These are phyloP conservation scores for Labia minor DNA, from an alignment of 2,888 invertebrate species.

Conservation along the genomic window DNA sequence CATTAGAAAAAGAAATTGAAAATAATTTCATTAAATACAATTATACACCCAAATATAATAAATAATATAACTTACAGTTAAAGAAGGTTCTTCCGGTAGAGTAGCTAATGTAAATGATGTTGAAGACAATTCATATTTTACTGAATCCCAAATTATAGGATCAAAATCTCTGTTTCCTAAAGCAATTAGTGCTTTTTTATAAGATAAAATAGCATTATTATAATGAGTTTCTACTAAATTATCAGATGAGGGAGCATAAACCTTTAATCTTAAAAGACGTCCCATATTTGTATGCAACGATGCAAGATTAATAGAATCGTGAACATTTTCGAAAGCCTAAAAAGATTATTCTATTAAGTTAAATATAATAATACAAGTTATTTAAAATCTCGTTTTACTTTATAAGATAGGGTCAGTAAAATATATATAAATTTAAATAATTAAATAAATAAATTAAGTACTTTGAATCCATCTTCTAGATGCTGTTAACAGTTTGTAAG, in stretches of 20 bases:
- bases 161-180: constrained; percentile 52
- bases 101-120: constrained; percentile 70
- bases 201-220: constrained; percentile 32
- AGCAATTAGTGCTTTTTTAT: constrained; percentile 55
- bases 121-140: constrained; percentile 77
- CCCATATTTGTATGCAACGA: constrained; percentile 73
- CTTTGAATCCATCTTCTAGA: constrained; percentile 55
- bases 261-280: constrained; percentile 65
- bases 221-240: constrained; percentile 26
- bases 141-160: constrained; percentile 63
- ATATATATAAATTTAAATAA: too few species aligned
- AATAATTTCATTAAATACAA: too few species aligned
- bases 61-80: constrained; percentile 28
- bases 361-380: too few species aligned
- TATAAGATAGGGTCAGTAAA: too few species aligned
- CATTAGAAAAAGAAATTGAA: too few species aligned
- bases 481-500: constrained; percentile 42
- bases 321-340: constrained; percentile 51
- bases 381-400: too few species aligned
- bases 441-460: background rate
- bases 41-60: background rate
- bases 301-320: constrained; percentile 67
- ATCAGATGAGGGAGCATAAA: constrained; percentile 47
- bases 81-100: constrained; percentile 67
- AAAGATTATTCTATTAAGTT: too few species aligned